phyloP scores from a whole-genome alignment of 2,888 invertebrate species.

The Thelaira solivaga region DNA sequence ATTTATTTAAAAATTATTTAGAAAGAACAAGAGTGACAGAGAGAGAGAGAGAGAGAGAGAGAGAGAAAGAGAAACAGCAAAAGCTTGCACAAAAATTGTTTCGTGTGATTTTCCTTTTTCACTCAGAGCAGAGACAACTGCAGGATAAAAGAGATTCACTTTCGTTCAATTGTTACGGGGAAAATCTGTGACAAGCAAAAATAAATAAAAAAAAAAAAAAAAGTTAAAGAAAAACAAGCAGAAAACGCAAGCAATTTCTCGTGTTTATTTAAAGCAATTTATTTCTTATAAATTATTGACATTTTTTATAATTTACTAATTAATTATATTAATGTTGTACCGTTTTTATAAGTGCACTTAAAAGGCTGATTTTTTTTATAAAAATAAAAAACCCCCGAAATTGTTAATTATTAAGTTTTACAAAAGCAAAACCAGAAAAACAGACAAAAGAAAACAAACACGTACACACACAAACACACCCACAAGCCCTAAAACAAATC shows the following conservation, averaged over 20 bases:
- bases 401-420: constrained; percentile 55
- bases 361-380: constrained; percentile 77
- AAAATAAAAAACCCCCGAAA: constrained; percentile 24
- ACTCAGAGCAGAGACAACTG: constrained; percentile 2
- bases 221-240: too few species aligned
- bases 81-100: background rate
- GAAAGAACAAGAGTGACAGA: too few species aligned
- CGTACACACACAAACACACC: too few species aligned
- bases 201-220: background rate
- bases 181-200: constrained; percentile 15
- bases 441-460: too few species aligned
- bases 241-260: constrained; percentile 69
- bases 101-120: constrained; percentile 19
- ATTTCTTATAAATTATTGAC: constrained; percentile 29
- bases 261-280: constrained; percentile 61
- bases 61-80: too few species aligned
- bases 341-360: constrained; percentile 74
- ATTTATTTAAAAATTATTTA: background rate
- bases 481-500: too few species aligned
- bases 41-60: too few species aligned
- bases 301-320: too few species aligned
- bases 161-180: constrained; percentile 46
- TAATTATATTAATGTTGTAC: constrained; percentile 55
- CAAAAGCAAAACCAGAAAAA: background rate
- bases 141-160: constrained; percentile 45